These are phyloP conservation scores for Spongilla lacustris DNA, from an alignment of 37 sponge, comb jelly and placozoan genomes.

Conservation along the genomic window DNA sequence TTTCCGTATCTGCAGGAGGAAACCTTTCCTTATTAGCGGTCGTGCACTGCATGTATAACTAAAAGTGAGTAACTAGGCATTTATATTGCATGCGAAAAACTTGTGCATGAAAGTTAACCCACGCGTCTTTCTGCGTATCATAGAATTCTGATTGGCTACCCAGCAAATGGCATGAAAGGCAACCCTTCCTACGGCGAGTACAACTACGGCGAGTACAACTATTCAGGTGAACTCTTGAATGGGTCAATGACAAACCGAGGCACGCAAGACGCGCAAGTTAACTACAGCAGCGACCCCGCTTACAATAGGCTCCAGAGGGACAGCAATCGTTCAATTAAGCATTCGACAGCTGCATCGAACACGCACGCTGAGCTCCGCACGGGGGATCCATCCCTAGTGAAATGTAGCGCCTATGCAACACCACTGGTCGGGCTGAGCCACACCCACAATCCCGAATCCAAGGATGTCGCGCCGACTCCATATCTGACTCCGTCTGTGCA, in stretches of 20 bases:
- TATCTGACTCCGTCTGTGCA: not conserved
- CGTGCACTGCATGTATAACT: too few relatives aligned
- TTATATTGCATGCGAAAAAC: too few relatives aligned
- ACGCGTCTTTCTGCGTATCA: too few relatives aligned
- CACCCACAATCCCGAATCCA: not conserved
- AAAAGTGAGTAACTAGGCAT: too few relatives aligned
- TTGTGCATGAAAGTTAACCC: too few relatives aligned
- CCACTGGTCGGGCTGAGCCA: not conserved
- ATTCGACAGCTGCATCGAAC: not conserved
- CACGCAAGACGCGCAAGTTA: not conserved
- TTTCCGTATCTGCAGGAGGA: too few relatives aligned
- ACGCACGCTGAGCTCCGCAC: not conserved
- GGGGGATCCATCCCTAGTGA: not conserved
- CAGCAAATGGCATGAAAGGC: not conserved
- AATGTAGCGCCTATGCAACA: not conserved
- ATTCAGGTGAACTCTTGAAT: not conserved
- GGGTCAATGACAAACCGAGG: not conserved
- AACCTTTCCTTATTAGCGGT: too few relatives aligned
- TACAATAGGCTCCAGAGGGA: not conserved
- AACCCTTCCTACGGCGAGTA: not conserved
- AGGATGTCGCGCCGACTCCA: not conserved
- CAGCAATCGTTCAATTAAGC: not conserved
- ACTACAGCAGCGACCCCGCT: not conserved
- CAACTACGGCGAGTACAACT: not conserved
- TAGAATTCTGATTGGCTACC: not conserved